Base-by-base conservation (phyloP, 2,888 invertebrate species). In the Monopis laevigella region DNA sequence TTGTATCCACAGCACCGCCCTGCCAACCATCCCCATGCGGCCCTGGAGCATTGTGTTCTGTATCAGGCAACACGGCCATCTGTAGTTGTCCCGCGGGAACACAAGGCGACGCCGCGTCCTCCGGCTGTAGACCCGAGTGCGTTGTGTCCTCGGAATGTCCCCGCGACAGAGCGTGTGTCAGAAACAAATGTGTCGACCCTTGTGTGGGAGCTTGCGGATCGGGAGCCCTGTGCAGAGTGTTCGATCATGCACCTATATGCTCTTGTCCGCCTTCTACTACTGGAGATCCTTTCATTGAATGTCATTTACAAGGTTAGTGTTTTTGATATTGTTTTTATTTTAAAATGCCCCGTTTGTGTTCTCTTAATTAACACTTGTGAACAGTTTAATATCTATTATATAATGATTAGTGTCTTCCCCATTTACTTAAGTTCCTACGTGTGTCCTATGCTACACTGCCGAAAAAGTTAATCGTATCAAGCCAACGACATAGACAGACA, bases 201-300 rank as follows among this genome's bases (percentile, higher is more conserved):
- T 94, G 93, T 54, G 83, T 87, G 2, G 90, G 90, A 21, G 86
- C 88, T n/a, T 93, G 93, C 51, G 93, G 93, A 44, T 85, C 86
- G 53, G 86, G 85, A 14, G 92, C 95, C 1, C 63, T 85, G 45
- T 95, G 95, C 55, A 87, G 80, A 41, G 81, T 81, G 2, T 71
- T 78, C 46, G 78, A 82, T 46, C 82, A 82, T 47, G 90, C 58
- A 55, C 82, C 57, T 0, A 88, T 93, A 40, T 95, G 95, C 58
- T 88, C 86, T 38, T 95, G 95, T 56, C 89, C 90, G 40, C 70
- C 80, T 30, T 82, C 84, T 10, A 84, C 85, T 48, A 82, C 86
- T 2, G 94, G 93, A 34, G 90, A 94, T 85, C 92, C 94, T 17
- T 92, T 93, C 66, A 75, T 85, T n/a, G 83, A 85, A 52, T 92